Evolutionary conservation across 1,140 invertebrate genomes (phyloP), one percentile per base, ranked within the genome.

Genomic region (Rhopalosiphum padi): DNA sequence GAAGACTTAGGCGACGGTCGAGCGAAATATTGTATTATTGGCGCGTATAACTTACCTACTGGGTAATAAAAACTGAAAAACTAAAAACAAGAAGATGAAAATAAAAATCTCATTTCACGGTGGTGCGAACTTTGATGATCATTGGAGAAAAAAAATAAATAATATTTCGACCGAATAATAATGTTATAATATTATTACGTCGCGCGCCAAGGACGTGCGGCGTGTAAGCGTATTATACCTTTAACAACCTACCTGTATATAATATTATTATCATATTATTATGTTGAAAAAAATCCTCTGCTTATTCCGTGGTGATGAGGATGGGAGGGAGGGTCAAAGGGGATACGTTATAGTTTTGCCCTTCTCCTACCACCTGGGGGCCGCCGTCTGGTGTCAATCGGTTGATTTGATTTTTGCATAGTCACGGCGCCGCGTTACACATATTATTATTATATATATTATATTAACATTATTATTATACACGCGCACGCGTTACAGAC

Each of bases 331-430:
- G 60, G 60, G 60, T 77, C 60, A 77, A 77, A 77, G 60, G n/a
- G 60, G 60, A 35, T n/a, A 77, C 60, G 60, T 77, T 77, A 77
- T 77, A 77, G 60, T n/a, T 77, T 77, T 77, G 60, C 60, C 60
- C 60, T 77, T 77, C 60, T 77, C 60, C 60, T 77, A 77, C 30
- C 15, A 77, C 60, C 60, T 35, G 60, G 30, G 60, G 60, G 55
- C 55, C 55, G 8, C 30, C 60, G 30, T 15, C 60, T 77, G 60
- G 43, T 88, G 37, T 41, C 89, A 60, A 60, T 68, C 48, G 82
- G 91, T 53, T 55, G 91, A 93, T 93, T 53, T 86, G 91, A 93
- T 93, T 85, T 93, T 93, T 93, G 91, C 91, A 53, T 53, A 85
- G 91, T 93, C 91, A 93, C 91, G 91, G 91, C 91, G 91, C 82